These are phyloP conservation scores for Bombus breviceps DNA, from an alignment of 1,140 invertebrate genomes.

Conservation along the genomic window DNA sequence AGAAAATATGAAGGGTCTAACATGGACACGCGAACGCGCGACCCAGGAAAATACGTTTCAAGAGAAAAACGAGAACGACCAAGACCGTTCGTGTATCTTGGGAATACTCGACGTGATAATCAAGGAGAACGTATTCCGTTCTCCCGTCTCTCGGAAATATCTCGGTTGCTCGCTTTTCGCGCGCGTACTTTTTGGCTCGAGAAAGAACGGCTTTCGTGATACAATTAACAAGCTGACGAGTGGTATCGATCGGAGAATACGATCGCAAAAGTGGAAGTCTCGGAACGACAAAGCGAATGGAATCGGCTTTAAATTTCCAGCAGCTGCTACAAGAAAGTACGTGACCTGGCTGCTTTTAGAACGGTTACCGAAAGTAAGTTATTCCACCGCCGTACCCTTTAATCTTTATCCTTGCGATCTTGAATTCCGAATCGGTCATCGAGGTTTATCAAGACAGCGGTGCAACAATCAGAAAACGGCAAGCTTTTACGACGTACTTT, in stretches of 20 bases:
- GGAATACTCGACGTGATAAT: conserved; percentile 21
- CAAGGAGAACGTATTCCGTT: background rate
- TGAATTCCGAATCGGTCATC: conserved; percentile 58
- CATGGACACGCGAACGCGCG: conserved; percentile 29
- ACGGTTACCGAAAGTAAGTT: conserved; percentile 24
- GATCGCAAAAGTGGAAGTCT: background rate
- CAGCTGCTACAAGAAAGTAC: background rate
- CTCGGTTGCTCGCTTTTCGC: too few species aligned
- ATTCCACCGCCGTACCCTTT: conserved; percentile 32
- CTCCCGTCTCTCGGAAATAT: background rate
- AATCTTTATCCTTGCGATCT: conserved; percentile 44
- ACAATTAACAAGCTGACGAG: background rate
- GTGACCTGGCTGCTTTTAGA: conserved; percentile 21
- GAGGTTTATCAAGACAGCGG: conserved; percentile 21
- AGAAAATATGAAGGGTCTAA: conserved; percentile 45
- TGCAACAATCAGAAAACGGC: conserved; percentile 55
- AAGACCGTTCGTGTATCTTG: too few species aligned
- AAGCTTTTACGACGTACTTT: conserved; percentile 62
- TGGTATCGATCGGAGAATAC: background rate
- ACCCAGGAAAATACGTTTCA: conserved; percentile 23
- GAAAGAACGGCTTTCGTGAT: too few species aligned
- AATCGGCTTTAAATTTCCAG: conserved; percentile 5
- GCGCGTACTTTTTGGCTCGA: background rate
- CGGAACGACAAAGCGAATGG: background rate
- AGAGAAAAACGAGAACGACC: conserved; percentile 25